phyloP scores from a whole-genome alignment of 2,888 invertebrate genomes.

The Nowickia ferox region DNA sequence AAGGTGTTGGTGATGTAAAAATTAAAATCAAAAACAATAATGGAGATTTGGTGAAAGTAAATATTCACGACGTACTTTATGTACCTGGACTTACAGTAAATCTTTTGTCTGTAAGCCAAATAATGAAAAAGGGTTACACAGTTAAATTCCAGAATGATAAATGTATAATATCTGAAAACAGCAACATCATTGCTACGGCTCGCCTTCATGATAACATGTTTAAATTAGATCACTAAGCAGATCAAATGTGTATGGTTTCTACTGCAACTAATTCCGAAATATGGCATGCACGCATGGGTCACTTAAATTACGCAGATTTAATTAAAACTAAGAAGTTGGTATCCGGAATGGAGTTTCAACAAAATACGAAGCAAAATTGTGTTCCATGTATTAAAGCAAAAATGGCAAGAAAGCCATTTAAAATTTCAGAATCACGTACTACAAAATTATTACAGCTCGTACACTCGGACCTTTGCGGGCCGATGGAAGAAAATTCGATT shows the following conservation, averaged over 20 bases:
- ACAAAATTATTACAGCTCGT: slow-evolving; percentile 64
- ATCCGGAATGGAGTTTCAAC: background rate
- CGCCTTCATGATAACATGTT: background rate
- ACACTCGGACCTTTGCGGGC: slow-evolving; percentile 80
- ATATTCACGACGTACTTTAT: too few relatives aligned
- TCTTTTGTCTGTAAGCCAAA: too few relatives aligned
- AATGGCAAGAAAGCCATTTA: slow-evolving; percentile 24
- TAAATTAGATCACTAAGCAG: background rate
- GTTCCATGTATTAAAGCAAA: slow-evolving; percentile 22
- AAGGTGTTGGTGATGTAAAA: background rate
- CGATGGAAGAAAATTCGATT: slow-evolving; percentile 78
- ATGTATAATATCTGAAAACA: too few relatives aligned
- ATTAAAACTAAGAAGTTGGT: background rate
- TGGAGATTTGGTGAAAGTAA: too few relatives aligned
- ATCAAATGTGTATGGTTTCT: slow-evolving; percentile 1
- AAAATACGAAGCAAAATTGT: slow-evolving; percentile 11
- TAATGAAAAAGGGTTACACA: too few relatives aligned
- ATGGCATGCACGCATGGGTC: slow-evolving; percentile 6
- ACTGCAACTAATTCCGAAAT: too few relatives aligned
- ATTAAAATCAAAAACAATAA: too few relatives aligned
- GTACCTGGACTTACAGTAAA: too few relatives aligned
- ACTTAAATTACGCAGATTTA: background rate
- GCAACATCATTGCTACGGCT: too few relatives aligned
- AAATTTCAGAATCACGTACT: background rate
- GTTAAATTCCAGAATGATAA: too few relatives aligned